Evolutionary conservation across 2,113 vertebrate species (phyloP).

Genomic region (Petromus typicus): DNA sequence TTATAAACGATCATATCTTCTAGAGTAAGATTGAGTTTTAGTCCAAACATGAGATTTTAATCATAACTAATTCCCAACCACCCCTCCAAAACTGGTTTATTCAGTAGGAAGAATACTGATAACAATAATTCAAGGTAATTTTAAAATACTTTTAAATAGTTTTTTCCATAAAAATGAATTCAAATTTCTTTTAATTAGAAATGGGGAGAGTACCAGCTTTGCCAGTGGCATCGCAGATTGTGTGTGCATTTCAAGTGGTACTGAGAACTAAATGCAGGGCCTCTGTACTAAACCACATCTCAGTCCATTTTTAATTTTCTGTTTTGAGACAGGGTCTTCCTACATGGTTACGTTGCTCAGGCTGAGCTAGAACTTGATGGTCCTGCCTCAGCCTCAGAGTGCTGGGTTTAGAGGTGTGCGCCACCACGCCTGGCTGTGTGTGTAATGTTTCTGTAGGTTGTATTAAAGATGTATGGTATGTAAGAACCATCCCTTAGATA

Average conservation of each 20-base stretch:
- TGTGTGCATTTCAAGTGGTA: background rate
- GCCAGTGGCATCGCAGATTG: background rate
- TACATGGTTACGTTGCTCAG: background rate
- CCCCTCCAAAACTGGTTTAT: constrained; percentile 35
- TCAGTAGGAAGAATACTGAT: constrained; percentile 22
- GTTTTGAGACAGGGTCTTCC: background rate
- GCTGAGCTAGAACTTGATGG: background rate
- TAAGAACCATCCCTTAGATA: constrained; percentile 8
- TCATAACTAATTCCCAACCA: constrained; percentile 28
- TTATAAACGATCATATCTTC: constrained; percentile 5
- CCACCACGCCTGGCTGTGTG: background rate
- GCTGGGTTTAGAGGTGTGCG: background rate
- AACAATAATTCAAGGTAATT: constrained; percentile 18
- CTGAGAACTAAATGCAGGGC: background rate
- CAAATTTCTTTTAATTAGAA: constrained; percentile 56
- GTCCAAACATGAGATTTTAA: constrained; percentile 34
- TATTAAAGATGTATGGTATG: background rate
- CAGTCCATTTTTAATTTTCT: constrained; percentile 1
- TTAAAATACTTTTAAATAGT: constrained; percentile 49
- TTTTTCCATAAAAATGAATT: constrained; percentile 27
- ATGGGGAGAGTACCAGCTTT: background rate
- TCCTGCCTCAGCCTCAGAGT: background rate
- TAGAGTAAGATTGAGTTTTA: constrained; percentile 26
- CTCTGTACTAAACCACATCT: background rate
- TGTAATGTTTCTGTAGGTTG: background rate